Conservation (phyloP, 2,113 vertebrate genomes). For the Smithornis capensis region DNA sequence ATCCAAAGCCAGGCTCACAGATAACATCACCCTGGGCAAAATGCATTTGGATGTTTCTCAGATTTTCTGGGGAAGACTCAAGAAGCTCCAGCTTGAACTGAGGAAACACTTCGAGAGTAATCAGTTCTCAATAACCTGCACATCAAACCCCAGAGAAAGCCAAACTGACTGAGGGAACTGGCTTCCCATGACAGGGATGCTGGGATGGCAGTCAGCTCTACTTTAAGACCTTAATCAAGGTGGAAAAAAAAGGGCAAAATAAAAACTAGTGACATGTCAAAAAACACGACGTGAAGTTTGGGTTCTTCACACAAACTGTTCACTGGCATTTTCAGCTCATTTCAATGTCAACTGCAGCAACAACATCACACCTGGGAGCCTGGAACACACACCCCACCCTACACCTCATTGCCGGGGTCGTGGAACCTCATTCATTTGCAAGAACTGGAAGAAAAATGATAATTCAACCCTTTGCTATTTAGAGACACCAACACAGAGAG, state of each 20-base stretch:
- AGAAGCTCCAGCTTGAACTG: background rate
- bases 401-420: too few species aligned
- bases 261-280: background rate
- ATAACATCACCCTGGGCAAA: background rate
- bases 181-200: background rate
- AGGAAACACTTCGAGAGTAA: background rate
- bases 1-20: background rate
- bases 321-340: background rate
- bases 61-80: background rate
- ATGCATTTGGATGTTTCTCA: background rate
- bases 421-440: background rate
- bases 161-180: background rate
- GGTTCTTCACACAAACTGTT: background rate
- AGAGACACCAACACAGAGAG: background rate
- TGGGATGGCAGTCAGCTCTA: background rate
- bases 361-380: background rate
- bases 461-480: background rate
- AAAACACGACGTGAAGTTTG: fast-evolving
- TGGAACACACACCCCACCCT: background rate
- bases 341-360: background rate
- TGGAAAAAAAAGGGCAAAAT: background rate
- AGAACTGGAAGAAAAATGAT: background rate
- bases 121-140: background rate
- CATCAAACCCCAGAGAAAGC: background rate
- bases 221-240: background rate